These are phyloP conservation scores for Myotis brandtii DNA, from an alignment of 2,113 vertebrate species.

Conservation along the genomic window DNA sequence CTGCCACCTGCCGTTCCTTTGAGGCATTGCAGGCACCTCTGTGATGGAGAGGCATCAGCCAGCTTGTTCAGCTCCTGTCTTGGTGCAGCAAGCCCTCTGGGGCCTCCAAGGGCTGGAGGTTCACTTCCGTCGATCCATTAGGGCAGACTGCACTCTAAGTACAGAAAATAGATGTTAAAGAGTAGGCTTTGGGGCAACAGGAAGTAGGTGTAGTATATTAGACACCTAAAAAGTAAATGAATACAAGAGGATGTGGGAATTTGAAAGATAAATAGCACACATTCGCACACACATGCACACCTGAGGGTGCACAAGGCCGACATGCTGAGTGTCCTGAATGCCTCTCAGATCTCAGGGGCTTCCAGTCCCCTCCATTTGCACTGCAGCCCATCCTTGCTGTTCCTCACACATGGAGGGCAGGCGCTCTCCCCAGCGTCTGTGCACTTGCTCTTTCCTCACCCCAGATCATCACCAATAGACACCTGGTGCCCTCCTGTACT, in stretches of 20 bases:
- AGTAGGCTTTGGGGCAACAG: background rate
- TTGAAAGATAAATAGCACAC: background rate
- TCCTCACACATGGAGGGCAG: background rate
- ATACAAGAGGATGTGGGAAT: background rate
- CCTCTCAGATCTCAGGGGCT: background rate
- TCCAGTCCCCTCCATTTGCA: fast-evolving
- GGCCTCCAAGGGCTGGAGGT: background rate
- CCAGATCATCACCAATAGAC: fast-evolving
- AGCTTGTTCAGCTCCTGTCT: background rate
- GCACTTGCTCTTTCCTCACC: background rate
- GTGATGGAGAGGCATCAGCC: fast-evolving
- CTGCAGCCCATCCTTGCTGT: fast-evolving
- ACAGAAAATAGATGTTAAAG: background rate
- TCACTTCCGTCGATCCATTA: background rate
- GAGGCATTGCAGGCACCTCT: slow-evolving; percentile 63
- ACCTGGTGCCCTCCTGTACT: fast-evolving
- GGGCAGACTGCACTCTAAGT: background rate
- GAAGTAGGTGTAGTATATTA: background rate
- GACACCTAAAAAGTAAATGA: background rate
- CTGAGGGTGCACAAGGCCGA: background rate
- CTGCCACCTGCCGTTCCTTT: slow-evolving; percentile 85
- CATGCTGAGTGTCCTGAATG: fast-evolving
- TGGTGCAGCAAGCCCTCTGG: background rate
- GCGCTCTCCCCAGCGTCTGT: background rate
- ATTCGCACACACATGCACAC: fast-evolving